These are phyloP conservation scores for Trachemys scripta DNA, from an alignment of 2,113 vertebrate genomes.

Conservation along the genomic window DNA sequence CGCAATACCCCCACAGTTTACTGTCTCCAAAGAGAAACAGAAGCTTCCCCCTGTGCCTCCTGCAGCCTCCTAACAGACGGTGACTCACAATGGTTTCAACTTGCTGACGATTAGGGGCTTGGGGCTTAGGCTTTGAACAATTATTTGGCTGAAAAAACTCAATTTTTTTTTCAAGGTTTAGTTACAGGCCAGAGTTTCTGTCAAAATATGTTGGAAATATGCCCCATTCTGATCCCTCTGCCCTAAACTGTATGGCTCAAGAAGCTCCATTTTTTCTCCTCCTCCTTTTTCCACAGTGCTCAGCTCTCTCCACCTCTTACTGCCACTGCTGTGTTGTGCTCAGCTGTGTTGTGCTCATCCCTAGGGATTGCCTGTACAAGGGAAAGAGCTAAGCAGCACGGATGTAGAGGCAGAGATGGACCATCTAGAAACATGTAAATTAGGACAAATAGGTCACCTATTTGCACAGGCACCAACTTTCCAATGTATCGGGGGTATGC, in stretches of 20 bases:
- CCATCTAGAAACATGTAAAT: no score
- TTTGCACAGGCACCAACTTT: no score
- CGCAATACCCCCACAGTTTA: not conserved
- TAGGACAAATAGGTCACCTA: no score
- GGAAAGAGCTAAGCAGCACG: accelerated
- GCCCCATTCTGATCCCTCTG: not conserved
- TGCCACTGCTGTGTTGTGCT: not conserved
- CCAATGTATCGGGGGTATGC: no score
- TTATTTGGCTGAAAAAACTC: not conserved
- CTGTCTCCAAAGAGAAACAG: not conserved
- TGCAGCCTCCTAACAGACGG: not conserved
- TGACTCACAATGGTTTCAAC: not conserved
- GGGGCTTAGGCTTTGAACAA: not conserved
- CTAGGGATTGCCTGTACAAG: not conserved
- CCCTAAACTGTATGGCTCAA: not conserved
- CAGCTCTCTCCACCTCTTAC: not conserved
- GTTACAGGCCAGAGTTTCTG: not conserved
- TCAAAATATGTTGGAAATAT: not conserved
- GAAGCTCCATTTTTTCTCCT: not conserved
- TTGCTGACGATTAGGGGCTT: not conserved
- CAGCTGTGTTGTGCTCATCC: not conserved
- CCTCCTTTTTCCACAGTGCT: not conserved
- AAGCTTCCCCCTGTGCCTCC: not conserved
- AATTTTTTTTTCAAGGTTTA: not conserved
- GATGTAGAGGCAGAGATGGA: not conserved